These are phyloP conservation scores for Campylomormyrus tamandua DNA, from an alignment of 2,113 vertebrate species.

Conservation along the genomic window DNA sequence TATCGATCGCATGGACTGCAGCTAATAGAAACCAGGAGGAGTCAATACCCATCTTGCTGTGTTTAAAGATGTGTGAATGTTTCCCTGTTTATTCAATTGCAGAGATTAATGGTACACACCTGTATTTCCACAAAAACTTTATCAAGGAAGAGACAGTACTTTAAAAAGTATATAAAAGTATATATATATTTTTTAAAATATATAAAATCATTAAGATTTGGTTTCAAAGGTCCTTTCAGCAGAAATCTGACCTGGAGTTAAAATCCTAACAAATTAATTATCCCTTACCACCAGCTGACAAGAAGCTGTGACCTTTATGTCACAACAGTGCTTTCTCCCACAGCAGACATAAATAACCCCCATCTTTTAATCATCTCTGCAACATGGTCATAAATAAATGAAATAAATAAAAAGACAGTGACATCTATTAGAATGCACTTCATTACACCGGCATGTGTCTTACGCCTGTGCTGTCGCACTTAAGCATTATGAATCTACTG, in stretches of 20 bases:
- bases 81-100: background rate
- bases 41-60: background rate
- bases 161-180: background rate
- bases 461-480: background rate
- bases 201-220: background rate
- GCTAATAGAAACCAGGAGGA: background rate
- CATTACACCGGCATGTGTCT: background rate
- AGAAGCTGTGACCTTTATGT: background rate
- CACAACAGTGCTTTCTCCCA: background rate
- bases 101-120: background rate
- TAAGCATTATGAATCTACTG: background rate
- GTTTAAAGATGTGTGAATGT: background rate
- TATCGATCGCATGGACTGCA: background rate
- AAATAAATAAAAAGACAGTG: constrained; percentile 1
- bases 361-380: constrained; percentile 12
- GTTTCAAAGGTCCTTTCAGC: background rate
- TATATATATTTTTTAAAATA: background rate
- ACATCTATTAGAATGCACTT: background rate
- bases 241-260: background rate
- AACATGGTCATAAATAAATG: constrained; percentile 13
- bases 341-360: constrained; percentile 12
- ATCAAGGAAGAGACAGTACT: background rate
- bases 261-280: background rate
- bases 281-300: background rate
- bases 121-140: background rate